A percentile compares a stretch with the other conserved stretches of the same genome.
Evolutionary conservation across 2,888 invertebrate species (phyloP).

Genomic region (Hemistola chrysoprasaria): DNA sequence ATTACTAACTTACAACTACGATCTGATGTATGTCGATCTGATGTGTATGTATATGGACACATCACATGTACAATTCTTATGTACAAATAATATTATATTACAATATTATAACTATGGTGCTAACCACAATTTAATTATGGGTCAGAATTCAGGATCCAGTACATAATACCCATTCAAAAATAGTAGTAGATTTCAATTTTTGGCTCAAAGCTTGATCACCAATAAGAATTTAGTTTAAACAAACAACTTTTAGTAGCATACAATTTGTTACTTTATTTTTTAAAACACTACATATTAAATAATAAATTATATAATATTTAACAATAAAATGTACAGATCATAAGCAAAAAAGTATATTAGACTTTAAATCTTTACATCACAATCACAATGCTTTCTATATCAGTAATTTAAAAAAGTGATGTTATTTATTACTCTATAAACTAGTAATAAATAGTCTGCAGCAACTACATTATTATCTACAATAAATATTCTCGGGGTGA

Average conservation of each 20-base stretch:
- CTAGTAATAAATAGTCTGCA: slow-evolving; percentile 5
- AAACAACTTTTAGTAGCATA: slow-evolving; percentile 11
- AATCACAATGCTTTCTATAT: slow-evolving; percentile 28
- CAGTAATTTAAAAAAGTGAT: slow-evolving; percentile 28
- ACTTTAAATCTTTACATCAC: slow-evolving; percentile 25
- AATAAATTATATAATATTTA: slow-evolving; percentile 61
- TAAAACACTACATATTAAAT: slow-evolving; percentile 59
- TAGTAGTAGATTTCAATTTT: too few relatives aligned
- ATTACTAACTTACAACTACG: too few relatives aligned
- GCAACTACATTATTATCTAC: neutral
- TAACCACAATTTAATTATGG: too few relatives aligned
- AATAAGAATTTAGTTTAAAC: neutral
- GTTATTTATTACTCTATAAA: slow-evolving; percentile 24
- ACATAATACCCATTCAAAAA: too few relatives aligned
- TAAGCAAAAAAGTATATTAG: slow-evolving; percentile 46
- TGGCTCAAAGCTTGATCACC: too few relatives aligned
- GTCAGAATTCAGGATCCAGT: too few relatives aligned
- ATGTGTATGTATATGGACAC: too few relatives aligned
- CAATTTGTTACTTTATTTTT: slow-evolving; percentile 47
- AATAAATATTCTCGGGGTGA: too few relatives aligned
- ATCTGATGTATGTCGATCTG: too few relatives aligned
- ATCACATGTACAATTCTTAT: too few relatives aligned
- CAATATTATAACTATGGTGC: too few relatives aligned
- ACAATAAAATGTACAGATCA: slow-evolving; percentile 59
- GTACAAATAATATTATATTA: too few relatives aligned